Conservation (phyloP, 1,140 invertebrate genomes). For the Araneus ventricosus region DNA sequence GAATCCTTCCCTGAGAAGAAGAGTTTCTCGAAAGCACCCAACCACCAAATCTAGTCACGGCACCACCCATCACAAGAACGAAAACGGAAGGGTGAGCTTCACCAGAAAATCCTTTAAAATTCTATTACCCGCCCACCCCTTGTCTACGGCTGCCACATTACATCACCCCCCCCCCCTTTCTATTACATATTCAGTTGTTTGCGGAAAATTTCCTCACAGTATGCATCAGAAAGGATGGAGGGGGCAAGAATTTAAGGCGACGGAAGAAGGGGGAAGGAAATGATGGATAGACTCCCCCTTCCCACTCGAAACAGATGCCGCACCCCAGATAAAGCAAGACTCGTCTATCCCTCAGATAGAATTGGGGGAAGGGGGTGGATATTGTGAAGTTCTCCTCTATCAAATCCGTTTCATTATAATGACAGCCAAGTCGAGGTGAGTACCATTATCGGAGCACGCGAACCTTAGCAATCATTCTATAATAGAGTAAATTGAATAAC, state of each 20-base stretch:
- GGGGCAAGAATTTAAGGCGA: background rate
- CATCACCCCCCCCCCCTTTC: background rate
- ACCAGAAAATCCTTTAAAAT: conserved; percentile 45
- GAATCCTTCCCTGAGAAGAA: no score
- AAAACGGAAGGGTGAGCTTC: background rate
- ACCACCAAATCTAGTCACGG: background rate
- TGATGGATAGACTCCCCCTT: conserved; percentile 62
- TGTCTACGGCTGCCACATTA: background rate
- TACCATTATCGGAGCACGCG: background rate
- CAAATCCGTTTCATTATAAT: conserved; percentile 49
- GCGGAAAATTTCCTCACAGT: conserved; percentile 48
- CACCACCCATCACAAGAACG: no score
- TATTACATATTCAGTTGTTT: conserved; percentile 71
- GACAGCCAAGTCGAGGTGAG: background rate
- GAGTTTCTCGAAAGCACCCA: no score
- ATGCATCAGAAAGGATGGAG: background rate
- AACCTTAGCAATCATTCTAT: background rate
- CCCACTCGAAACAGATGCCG: conserved; percentile 64
- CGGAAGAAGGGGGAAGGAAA: conserved; percentile 27
- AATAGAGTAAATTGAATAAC: conserved; percentile 9
- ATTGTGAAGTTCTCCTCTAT: background rate
- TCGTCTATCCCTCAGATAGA: conserved; percentile 14
- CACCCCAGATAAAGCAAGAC: conserved; percentile 58
- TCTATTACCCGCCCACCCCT: conserved; percentile 43
- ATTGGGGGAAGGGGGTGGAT: background rate